Evolutionary conservation across 2,113 vertebrate genomes (phyloP).

Genomic region (Apteryx owenii): DNA sequence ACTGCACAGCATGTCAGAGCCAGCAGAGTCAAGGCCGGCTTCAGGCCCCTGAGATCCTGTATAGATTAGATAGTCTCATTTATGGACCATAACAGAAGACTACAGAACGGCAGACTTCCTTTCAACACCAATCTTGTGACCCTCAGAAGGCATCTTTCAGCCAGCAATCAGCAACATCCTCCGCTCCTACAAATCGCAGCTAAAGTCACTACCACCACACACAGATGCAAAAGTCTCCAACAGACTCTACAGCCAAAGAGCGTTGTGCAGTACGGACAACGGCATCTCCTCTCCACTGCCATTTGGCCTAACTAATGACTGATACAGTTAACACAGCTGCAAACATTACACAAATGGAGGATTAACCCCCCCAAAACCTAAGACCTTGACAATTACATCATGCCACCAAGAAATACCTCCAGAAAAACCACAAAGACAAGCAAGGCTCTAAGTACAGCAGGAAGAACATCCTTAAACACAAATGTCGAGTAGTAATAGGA

Average conservation of each 20-base stretch:
- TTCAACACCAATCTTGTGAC: neutral
- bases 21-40: neutral
- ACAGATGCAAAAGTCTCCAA: neutral
- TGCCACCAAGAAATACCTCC: neutral
- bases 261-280: fast-evolving
- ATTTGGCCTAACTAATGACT: neutral
- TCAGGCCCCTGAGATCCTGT: neutral
- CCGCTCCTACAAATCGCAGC: neutral
- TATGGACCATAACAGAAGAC: neutral
- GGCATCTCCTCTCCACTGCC: neutral
- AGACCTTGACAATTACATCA: neutral
- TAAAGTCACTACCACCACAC: neutral
- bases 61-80: neutral
- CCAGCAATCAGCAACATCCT: neutral
- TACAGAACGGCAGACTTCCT: neutral
- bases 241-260: neutral
- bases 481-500: neutral
- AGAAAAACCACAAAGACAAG: neutral
- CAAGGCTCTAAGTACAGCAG: neutral
- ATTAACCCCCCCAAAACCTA: neutral
- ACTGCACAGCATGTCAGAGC: neutral
- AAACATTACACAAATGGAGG: neutral
- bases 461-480: neutral
- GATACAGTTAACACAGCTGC: neutral
- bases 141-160: neutral